Percentiles rank a stretch among this genome's conserved stretches.
phyloP scores from a whole-genome alignment of 2,113 vertebrate species.

The Chaetura pelagica region DNA sequence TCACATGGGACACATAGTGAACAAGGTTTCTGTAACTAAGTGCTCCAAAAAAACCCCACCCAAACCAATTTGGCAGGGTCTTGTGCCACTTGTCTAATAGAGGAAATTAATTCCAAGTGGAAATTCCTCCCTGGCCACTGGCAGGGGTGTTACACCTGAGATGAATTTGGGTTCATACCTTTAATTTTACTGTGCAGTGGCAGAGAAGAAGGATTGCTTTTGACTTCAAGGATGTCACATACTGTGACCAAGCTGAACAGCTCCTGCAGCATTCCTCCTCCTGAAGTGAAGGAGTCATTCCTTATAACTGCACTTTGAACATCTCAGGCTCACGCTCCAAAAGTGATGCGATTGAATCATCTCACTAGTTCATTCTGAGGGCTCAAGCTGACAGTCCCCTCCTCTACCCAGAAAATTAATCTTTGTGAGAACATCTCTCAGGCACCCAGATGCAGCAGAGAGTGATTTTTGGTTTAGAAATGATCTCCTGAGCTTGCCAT shows the following conservation, averaged over 20 bases:
- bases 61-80: neutral
- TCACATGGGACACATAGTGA: neutral
- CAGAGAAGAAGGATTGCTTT: conserved; percentile 27
- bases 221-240: conserved; percentile 60
- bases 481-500: neutral
- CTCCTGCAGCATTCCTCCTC: conserved; percentile 31
- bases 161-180: neutral
- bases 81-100: neutral
- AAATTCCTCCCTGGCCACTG: neutral
- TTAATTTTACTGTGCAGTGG: conserved; percentile 20
- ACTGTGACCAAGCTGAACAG: conserved; percentile 56
- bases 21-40: neutral
- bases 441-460: neutral
- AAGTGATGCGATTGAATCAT: conserved; percentile 50
- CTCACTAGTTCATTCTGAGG: neutral
- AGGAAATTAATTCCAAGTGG: conserved; percentile 42
- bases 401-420: conserved; percentile 37
- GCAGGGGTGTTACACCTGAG: conserved; percentile 26
- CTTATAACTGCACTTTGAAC: neutral
- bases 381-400: neutral
- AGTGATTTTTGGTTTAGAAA: conserved; percentile 36
- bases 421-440: conserved; percentile 5
- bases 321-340: neutral
- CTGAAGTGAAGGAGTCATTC: conserved; percentile 53
- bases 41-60: neutral